phyloP scores from a whole-genome alignment of 2,888 invertebrate species.

The Furcula furcula region DNA sequence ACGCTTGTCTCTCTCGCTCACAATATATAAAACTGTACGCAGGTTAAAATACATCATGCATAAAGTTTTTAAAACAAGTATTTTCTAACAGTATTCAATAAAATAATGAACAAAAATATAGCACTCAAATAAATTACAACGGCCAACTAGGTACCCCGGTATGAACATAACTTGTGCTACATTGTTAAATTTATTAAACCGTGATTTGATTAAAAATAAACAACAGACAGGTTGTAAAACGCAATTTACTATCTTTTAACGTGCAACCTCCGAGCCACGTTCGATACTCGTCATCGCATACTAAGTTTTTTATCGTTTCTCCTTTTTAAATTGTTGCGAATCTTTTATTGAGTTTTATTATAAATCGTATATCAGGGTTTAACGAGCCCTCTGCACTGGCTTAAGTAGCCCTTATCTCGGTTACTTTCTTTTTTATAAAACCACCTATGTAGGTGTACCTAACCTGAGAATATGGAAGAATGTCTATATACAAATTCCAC shows the following conservation, averaged over 20 bases:
- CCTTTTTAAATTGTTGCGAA: constrained; percentile 77
- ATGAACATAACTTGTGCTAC: constrained; percentile 25
- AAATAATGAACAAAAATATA: not conserved
- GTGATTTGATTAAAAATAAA: constrained; percentile 62
- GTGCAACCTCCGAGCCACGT: constrained; percentile 52
- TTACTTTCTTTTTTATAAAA: constrained; percentile 57
- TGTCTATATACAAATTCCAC: no score
- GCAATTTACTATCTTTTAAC: constrained; percentile 71
- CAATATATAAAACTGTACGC: no score
- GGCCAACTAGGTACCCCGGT: not conserved
- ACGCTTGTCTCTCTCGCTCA: no score
- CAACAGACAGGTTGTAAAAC: constrained; percentile 58
- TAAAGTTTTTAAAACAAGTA: no score
- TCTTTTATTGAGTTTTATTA: constrained; percentile 78
- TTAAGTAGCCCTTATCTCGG: constrained; percentile 74
- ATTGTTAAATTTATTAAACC: constrained; percentile 43
- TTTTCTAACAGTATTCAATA: not conserved
- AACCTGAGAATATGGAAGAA: no score
- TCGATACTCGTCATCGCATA: constrained; percentile 57
- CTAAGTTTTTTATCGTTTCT: constrained; percentile 71
- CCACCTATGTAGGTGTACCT: constrained; percentile 3
- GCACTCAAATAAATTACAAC: not conserved
- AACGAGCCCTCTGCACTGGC: constrained; percentile 63
- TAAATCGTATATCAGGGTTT: constrained; percentile 75
- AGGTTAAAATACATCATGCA: no score